Evolutionary conservation across 35 echinoderm and acorn worm species (phyloP).

Genomic region (Acanthaster planci): DNA sequence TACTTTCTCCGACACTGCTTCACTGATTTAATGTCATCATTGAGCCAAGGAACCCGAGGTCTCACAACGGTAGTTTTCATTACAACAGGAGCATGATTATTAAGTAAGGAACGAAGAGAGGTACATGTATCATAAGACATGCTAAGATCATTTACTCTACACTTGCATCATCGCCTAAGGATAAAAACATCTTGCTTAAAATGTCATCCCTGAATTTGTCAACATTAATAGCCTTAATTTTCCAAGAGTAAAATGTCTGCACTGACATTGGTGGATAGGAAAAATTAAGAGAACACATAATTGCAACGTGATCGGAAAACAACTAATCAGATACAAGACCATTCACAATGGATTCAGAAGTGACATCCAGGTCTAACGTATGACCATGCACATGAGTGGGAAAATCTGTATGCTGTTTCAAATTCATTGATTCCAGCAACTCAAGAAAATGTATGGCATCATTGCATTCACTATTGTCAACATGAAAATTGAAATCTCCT

Average conservation of each 20-base stretch:
- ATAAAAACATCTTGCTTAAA: no score
- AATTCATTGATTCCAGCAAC: background rate
- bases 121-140: background rate
- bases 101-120: background rate
- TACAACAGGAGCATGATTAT: background rate
- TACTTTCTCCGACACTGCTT: background rate
- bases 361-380: constrained; percentile 2
- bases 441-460: constrained; percentile 6
- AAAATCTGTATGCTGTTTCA: background rate
- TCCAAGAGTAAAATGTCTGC: no score
- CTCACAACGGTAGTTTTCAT: background rate
- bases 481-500: constrained; percentile 27
- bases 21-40: constrained; percentile 1
- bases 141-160: background rate
- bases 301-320: constrained; percentile 6
- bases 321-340: background rate
- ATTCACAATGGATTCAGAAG: background rate
- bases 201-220: no score
- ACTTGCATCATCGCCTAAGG: no score
- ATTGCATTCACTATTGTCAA: background rate
- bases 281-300: background rate
- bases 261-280: no score
- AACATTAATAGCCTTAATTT: no score
- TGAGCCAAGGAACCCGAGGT: background rate
- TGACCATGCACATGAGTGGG: constrained; percentile 22